Percentiles rank a stretch among this genome's conserved stretches.
These are phyloP conservation scores for Leptinotarsa rubiginosa DNA, from an alignment of 2,888 invertebrate species.

Conservation along the genomic window DNA sequence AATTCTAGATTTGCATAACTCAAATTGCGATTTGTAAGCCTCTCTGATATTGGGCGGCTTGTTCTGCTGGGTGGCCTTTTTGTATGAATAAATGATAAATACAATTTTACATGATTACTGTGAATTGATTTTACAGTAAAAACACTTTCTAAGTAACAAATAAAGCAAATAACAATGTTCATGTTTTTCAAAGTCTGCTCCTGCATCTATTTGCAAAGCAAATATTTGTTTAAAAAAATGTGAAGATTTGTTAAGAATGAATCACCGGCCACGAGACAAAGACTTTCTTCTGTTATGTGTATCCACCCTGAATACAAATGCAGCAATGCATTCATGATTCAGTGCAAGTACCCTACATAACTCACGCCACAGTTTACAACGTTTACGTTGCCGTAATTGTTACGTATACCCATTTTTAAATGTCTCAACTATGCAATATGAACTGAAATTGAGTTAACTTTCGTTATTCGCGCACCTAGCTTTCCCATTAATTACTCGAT, in stretches of 20 bases:
- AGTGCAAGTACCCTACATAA: not conserved
- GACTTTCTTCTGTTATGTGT: not conserved
- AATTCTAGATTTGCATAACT: no score
- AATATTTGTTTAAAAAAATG: no score
- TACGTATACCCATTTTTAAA: constrained; percentile 32
- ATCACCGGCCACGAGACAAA: not conserved
- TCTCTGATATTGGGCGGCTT: no score
- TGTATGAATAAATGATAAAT: no score
- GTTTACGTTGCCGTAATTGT: constrained; percentile 23
- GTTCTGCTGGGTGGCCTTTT: no score
- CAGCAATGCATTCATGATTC: constrained; percentile 19
- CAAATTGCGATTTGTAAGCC: no score
- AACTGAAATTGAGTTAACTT: constrained; percentile 25
- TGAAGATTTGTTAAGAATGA: not conserved
- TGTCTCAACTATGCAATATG: constrained; percentile 30
- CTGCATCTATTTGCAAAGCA: no score
- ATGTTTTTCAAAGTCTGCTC: no score
- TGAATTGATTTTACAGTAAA: no score
- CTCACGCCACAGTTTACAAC: constrained; percentile 26
- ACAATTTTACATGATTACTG: no score
- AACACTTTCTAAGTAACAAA: no score
- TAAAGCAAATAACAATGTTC: no score
- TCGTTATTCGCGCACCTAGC: constrained; percentile 25
- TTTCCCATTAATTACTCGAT: constrained; percentile 33
- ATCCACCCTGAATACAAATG: constrained; percentile 9